A percentile compares a stretch with the other conserved stretches of the same genome.
Conservation (phyloP, 2,888 invertebrate species). For the Dicranocentrus wangi region DNA sequence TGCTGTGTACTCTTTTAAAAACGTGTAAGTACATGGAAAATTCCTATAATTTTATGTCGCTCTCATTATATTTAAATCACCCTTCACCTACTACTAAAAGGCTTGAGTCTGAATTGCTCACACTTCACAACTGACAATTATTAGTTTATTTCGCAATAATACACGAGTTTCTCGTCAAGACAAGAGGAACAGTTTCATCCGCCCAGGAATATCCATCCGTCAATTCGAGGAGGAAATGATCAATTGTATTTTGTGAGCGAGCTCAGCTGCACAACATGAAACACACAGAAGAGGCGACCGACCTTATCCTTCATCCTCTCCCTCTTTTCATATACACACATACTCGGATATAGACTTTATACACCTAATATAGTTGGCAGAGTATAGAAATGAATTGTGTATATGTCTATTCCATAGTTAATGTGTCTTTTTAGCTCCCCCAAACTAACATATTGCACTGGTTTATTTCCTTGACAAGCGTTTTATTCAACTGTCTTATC, state of each 20-base stretch:
- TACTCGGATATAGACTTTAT: not conserved
- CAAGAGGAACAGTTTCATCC: too few relatives aligned
- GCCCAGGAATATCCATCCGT: conserved; percentile 16
- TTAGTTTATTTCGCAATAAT: too few relatives aligned
- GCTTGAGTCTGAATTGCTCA: too few relatives aligned
- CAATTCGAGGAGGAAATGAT: conserved; percentile 17
- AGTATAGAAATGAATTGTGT: not conserved
- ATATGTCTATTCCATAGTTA: too few relatives aligned
- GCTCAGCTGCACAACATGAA: conserved; percentile 6
- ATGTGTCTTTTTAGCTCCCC: not conserved
- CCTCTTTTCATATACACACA: not conserved
- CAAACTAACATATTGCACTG: conserved; percentile 35
- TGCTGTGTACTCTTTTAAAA: too few relatives aligned
- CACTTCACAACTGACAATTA: too few relatives aligned
- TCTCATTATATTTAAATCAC: too few relatives aligned
- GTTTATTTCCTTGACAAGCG: conserved; percentile 46
- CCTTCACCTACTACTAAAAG: too few relatives aligned
- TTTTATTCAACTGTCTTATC: conserved; percentile 53
- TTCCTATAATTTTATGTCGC: too few relatives aligned
- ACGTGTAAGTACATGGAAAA: too few relatives aligned
- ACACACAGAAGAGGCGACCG: too few relatives aligned
- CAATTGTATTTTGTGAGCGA: not conserved
- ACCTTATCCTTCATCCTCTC: not conserved
- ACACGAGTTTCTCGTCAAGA: too few relatives aligned
- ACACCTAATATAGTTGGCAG: not conserved